Evolutionary conservation across 2,797 vertebrate genomes (phyloP), one percentile per base, ranked within the genome.

Genomic region (Australoheros facetus): DNA sequence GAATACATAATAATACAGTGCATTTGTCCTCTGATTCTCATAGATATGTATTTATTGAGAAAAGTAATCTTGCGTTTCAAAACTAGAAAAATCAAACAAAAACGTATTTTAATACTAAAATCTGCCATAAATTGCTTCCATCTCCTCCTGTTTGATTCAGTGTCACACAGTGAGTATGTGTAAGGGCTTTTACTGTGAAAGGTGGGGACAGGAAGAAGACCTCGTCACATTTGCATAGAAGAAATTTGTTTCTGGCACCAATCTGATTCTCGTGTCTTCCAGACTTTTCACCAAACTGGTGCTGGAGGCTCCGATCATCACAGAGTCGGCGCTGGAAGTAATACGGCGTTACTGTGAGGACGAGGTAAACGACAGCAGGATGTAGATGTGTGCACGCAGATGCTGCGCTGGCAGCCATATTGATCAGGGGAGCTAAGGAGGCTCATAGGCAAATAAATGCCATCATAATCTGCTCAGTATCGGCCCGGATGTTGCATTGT

Each of bases 331-430:
- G 0, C 64, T 99, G 80, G 98, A 99, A 48, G 97, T 99, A 10
- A 97, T 99, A 37, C 95, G 97, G 0, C 97, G 97, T n/a, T 98
- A 99, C 94, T 99, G 98, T 2, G 98, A 99, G 86, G 98, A 99
- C 0, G 97, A 99, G 97, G 98, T 99, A 73, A 90, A 32, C 28
- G 10, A 19, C 7, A 1, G 5, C 48, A 7, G 5, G 17, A 7
- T 7, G 86, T 1, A 37, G 32, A 26, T 0, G 0, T 26, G n/a
- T 14, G 2, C 14, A 48, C 14, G 4, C 16, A 48, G 45, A 6
- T 5, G 14, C 45, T 5, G 16, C 14, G 5, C 12, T 12, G 42
- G 42, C 13, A 2, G 42, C 42, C 42, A 4, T 45, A 45, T 45
- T 4, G 42, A 4, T 16, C 42, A 1, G 42, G 12, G 42, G 13